Conservation (phyloP, 1,140 invertebrate genomes). For the Choristoneura fumiferana region DNA sequence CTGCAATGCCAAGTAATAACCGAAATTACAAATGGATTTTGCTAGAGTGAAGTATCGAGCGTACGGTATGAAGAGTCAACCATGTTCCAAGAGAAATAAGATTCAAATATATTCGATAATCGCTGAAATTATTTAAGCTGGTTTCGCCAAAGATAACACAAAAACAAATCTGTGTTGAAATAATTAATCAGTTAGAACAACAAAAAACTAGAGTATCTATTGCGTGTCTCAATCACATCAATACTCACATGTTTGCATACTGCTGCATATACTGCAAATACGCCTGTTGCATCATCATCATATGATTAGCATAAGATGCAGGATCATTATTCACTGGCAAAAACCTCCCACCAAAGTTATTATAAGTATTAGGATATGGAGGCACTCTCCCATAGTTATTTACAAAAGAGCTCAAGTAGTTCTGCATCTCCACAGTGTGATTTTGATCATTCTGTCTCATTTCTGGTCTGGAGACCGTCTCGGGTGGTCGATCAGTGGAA, state of each 20-base stretch:
- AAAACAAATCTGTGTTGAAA: too few species aligned
- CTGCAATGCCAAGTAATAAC: too few species aligned
- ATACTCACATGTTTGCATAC: conserved; percentile 85
- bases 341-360: conserved; percentile 56
- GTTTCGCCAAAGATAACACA: too few species aligned
- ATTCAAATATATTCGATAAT: too few species aligned
- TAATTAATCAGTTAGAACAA: too few species aligned
- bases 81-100: too few species aligned
- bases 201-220: too few species aligned
- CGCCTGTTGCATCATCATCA: conserved; percentile 88
- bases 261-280: conserved; percentile 92
- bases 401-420: conserved; percentile 58
- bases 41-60: too few species aligned
- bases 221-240: too few species aligned
- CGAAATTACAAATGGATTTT: too few species aligned
- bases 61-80: too few species aligned
- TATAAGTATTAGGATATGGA: conserved; percentile 52
- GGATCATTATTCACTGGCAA: conserved; percentile 54
- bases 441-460: conserved; percentile 69
- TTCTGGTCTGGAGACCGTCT: conserved; percentile 43
- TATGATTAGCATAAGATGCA: conserved; percentile 76
- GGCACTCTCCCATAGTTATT: conserved; percentile 69
- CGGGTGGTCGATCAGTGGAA: conserved; percentile 24
- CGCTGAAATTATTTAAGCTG: too few species aligned
- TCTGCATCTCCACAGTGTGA: conserved; percentile 70